Evolutionary conservation across 2,113 vertebrate species (phyloP), one percentile per base, ranked within the genome.

Genomic region (Mohoua ochrocephala): DNA sequence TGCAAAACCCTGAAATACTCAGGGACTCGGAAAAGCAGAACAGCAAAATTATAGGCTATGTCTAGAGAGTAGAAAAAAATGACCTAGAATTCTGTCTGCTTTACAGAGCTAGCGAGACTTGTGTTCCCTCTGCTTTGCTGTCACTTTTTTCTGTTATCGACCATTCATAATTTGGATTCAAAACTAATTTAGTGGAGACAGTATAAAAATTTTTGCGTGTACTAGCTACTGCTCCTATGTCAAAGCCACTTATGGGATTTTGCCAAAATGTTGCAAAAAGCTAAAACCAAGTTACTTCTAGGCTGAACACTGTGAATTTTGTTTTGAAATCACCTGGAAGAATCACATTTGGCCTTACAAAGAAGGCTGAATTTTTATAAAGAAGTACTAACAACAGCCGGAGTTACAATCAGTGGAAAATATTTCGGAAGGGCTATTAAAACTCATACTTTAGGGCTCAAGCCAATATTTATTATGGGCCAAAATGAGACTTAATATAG

Each of bases 401-500:
- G 50, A 73, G 14, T 83, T 87, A 80, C 35, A 87, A 89, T 84
- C 67, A 49, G 23, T 54, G 75, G 71, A 88, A 96, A 96, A 53
- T 65, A 95, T 85, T 91, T 95, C 69, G 26, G 61, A 83, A 79
- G 10, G 4, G 14, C 24, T 81, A 59, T 47, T 93, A 95, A 77
- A 86, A 84, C 7, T 77, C 65, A 42, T 70, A 73, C 18, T 67
- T 92, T 33, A 70, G 22, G 7, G 12, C 35, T 86, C 15, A 84
- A 59, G 63, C 16, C 52, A 92, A 14, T 86, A 86, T 47, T 70
- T 84, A 84, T n/a, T 56, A 52, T 8, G 19, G 27, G 60, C 50
- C 79, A 92, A 93, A 93, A 69, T 28, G 76, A 92, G 63, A 89
- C 35, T 33, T 69, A 83, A 83, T 95, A 83, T 53, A 74, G 91